Conservation (phyloP, 2,113 vertebrate species). For the Amblyopsis rosae region DNA sequence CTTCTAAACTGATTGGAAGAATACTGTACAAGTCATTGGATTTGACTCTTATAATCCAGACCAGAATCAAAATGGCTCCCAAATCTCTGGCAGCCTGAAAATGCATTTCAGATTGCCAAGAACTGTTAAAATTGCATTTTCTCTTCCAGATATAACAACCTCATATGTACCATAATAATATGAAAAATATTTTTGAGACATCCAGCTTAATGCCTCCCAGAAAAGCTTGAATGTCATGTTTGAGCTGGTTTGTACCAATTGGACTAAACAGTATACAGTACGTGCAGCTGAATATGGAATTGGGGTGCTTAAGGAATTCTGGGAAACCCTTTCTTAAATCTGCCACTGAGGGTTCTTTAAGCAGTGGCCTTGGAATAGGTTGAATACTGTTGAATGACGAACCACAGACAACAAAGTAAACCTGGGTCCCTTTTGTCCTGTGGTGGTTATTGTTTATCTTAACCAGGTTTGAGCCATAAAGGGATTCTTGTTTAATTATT, state of each 20-base stretch:
- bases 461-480: slow-evolving; percentile 4
- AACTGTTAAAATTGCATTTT: slow-evolving; percentile 15
- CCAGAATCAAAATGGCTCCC: slow-evolving; percentile 28
- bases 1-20: not conserved
- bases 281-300: not conserved
- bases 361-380: not conserved
- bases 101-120: slow-evolving; percentile 13
- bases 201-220: not conserved
- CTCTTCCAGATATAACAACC: slow-evolving; percentile 14
- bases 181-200: slow-evolving; percentile 6
- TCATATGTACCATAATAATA: slow-evolving; percentile 15
- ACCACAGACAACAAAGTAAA: slow-evolving; percentile 8
- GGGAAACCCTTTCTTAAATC: slow-evolving; percentile 9
- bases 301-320: not conserved
- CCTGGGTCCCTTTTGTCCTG: not conserved
- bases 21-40: slow-evolving; percentile 11
- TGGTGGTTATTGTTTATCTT: slow-evolving; percentile 3
- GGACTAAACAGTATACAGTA: not conserved
- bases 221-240: not conserved
- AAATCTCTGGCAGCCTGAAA: slow-evolving; percentile 27
- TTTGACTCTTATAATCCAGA: slow-evolving; percentile 18
- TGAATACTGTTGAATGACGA: not conserved
- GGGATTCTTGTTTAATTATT: slow-evolving; percentile 25
- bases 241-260: not conserved
- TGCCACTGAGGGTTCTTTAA: slow-evolving; percentile 12